phyloP scores from a whole-genome alignment of 1,140 invertebrate species.

The Aphaenogaster floridana region DNA sequence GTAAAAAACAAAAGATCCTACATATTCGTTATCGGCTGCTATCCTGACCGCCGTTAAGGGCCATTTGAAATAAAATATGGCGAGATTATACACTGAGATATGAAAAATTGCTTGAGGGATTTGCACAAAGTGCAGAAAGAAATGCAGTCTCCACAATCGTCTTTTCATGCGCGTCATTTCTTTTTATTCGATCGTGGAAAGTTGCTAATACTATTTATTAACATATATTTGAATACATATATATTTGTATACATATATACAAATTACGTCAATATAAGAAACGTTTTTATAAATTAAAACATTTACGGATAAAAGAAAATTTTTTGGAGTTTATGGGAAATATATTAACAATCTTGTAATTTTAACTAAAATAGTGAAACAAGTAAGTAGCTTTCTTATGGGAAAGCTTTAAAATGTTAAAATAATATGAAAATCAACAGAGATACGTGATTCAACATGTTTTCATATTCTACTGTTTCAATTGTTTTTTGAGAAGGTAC shows the following conservation, averaged over 20 bases:
- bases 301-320: not conserved
- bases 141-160: not conserved
- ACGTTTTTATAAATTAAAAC: not conserved
- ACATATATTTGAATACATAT: not conserved
- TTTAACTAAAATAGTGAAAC: not conserved
- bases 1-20: conserved; percentile 8
- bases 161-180: not conserved
- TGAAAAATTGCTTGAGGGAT: conserved; percentile 34
- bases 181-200: conserved; percentile 1
- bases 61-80: conserved; percentile 60
- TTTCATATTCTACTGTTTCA: not conserved
- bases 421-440: not conserved
- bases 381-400: not conserved
- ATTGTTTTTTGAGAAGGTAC: not conserved
- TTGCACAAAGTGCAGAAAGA: conserved; percentile 23
- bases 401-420: not conserved
- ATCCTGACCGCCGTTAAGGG: conserved; percentile 17
- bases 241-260: not conserved
- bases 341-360: not conserved
- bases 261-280: not conserved
- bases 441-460: not conserved
- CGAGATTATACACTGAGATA: conserved; percentile 50
- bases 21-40: conserved; percentile 13
- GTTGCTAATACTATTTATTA: not conserved
- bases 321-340: not conserved